A percentile compares a stretch with the other conserved stretches of the same genome.
Evolutionary conservation across 2,113 vertebrate species (phyloP).

Genomic region (Microcebus griseorufus): DNA sequence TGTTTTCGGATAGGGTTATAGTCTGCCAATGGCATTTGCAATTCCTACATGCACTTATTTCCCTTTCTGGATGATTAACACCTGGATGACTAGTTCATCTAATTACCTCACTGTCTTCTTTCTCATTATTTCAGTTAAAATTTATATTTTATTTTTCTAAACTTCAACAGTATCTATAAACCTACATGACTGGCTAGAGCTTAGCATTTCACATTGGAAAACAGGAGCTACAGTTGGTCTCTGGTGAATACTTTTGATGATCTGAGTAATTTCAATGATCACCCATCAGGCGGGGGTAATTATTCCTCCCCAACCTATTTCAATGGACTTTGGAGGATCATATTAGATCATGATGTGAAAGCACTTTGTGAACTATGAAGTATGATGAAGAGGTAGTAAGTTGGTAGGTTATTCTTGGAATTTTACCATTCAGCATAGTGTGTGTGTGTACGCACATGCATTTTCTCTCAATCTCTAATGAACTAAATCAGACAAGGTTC

Average conservation of each 20-base stretch:
- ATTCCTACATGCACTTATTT: neutral
- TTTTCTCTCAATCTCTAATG: neutral
- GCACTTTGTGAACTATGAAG: neutral
- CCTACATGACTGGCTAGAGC: neutral
- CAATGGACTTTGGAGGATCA: neutral
- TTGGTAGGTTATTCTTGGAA: neutral
- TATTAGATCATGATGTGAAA: neutral
- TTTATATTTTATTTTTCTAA: neutral
- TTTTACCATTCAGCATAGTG: neutral
- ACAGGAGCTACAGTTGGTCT: neutral
- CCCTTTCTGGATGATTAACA: neutral
- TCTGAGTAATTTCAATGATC: neutral
- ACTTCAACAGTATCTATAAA: neutral
- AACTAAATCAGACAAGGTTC: neutral
- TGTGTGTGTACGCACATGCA: neutral
- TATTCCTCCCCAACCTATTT: neutral
- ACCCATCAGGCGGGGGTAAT: neutral
- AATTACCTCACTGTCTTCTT: neutral
- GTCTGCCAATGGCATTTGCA: neutral
- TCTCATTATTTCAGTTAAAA: neutral
- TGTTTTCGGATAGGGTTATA: neutral
- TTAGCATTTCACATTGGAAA: conserved; percentile 11
- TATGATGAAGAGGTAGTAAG: neutral
- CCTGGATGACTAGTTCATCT: neutral
- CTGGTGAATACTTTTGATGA: neutral